Evolutionary conservation across 2,797 vertebrate genomes (phyloP), one percentile per base, ranked within the genome.

Genomic region (Lepidocolaptes lacrymiger): DNA sequence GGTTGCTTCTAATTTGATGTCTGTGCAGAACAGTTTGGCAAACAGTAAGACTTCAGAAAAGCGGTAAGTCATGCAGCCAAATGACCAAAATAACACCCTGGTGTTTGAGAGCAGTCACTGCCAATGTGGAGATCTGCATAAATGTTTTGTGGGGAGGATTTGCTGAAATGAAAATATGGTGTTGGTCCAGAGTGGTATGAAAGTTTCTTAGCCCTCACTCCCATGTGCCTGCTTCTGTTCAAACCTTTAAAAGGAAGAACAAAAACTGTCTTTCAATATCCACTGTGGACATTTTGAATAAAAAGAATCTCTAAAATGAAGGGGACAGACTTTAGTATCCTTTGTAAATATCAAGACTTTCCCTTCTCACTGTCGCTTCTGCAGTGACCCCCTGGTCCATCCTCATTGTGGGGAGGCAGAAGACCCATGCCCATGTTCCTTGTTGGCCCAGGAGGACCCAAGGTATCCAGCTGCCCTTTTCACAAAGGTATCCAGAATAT

Each of bases 331-430:
- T 24, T 58, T 5, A 6, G 34, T 23, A 41, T 72, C 8, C 7
- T 52, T 68, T 7, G 12, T 56, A 66, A 66, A 36, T 66, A 66
- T 7, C 7, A 17, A 36, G 37, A 18, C 1, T 62, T 75, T 43
- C 30, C 11, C 10, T 66, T 5, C 2, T 88, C 34, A 6, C 32
- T 24, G 11, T 62, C 12, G 62, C 3, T 52, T 79, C 51, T 2
- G 0, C 37, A 43, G n/a, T 46, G 19, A 37, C 5, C 4, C 17
- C 2, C 0, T 28, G 12, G 10, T 49, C 37, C 44, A 5, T 3
- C 2, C 5, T 10, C 1, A 1, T 24, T 48, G 24, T 84, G 48
- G 18, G 37, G 36, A 41, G 43, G 22, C 37, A 76, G n/a, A 78
- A 66, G 22, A 44, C 32, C 12, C 2, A 1, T 48, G 20, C 7